Evolutionary conservation across 1,140 invertebrate genomes (phyloP).

Genomic region (Neodiprion virginianus): DNA sequence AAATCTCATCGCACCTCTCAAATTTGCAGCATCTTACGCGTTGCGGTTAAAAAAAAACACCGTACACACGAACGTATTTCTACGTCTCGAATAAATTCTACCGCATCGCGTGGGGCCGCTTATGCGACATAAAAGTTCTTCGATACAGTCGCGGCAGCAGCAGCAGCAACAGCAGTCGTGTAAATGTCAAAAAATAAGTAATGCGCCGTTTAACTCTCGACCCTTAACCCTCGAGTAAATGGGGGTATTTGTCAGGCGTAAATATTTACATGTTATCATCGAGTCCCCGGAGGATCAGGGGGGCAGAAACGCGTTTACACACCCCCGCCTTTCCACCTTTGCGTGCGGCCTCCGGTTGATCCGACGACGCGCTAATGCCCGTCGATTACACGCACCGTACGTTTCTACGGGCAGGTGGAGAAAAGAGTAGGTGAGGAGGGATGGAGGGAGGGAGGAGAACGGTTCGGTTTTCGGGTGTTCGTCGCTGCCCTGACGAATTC

Average conservation of each 20-base stretch:
- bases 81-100: too few species aligned
- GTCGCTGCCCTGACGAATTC: too few species aligned
- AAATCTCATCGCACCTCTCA: too few species aligned
- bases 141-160: neutral
- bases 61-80: too few species aligned
- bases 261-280: constrained; percentile 40
- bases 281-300: constrained; percentile 19
- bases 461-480: too few species aligned
- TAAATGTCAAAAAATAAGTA: constrained; percentile 19
- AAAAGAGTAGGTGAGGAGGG: constrained; percentile 18
- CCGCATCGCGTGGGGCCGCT: too few species aligned
- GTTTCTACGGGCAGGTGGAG: constrained; percentile 28
- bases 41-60: too few species aligned
- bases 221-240: constrained; percentile 27
- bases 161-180: neutral
- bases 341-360: constrained; percentile 31
- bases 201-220: constrained; percentile 23
- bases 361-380: constrained; percentile 32
- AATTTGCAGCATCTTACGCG: too few species aligned
- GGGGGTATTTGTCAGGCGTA: constrained; percentile 36
- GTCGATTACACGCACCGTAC: constrained; percentile 39
- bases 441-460: neutral
- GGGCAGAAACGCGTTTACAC: constrained; percentile 26
- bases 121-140: neutral
- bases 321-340: constrained; percentile 10